Evolutionary conservation across 1,140 invertebrate genomes (phyloP), one percentile per base, ranked within the genome.

Genomic region (Seison nebaliae): DNA sequence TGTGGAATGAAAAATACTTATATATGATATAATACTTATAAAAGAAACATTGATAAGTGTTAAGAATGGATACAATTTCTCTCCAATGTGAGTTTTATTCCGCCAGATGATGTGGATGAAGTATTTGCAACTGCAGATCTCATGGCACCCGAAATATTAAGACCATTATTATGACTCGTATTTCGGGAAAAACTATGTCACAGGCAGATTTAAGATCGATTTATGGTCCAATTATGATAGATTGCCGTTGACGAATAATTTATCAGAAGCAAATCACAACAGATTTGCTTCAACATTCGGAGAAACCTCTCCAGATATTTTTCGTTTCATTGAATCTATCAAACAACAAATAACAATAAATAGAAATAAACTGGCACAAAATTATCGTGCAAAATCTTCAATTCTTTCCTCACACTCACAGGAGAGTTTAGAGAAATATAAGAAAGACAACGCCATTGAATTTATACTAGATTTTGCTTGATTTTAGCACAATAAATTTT

Each of bases 201-300:
- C 5, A 35, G 21, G 34, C n/a, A 35, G 34, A 35, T 35, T 22
- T 35, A 19, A 8, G 16, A 35, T n/a, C 7, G 2, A 16, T 15
- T 8, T 35, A 14, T 35, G 34, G 34, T 26, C 24, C 28, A 26
- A 24, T 35, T 24, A 12, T 35, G 4, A 23, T 11, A 12, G 34
- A 15, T 35, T 35, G 14, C 34, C 34, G 3, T 15, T 12, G 16
- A 35, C 34, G 5, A 35, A 35, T 26, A 35, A 35, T 26, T 16
- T 16, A 17, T 23, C 28, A 16, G 34, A 35, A 17, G 12, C 22
- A 2, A 26, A 24, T 14, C 34, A 35, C 20, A 35, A 35, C 20
- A 16, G 20, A 4, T 26, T 35, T n/a, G 4, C 24, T 12, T 34
- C 32, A 19, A 20, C 32, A 8, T n/a, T n/a, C n/a, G n/a, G n/a